These are phyloP conservation scores for Drepanosiphum platanoidis DNA, from an alignment of 2,888 invertebrate genomes.

Conservation along the genomic window DNA sequence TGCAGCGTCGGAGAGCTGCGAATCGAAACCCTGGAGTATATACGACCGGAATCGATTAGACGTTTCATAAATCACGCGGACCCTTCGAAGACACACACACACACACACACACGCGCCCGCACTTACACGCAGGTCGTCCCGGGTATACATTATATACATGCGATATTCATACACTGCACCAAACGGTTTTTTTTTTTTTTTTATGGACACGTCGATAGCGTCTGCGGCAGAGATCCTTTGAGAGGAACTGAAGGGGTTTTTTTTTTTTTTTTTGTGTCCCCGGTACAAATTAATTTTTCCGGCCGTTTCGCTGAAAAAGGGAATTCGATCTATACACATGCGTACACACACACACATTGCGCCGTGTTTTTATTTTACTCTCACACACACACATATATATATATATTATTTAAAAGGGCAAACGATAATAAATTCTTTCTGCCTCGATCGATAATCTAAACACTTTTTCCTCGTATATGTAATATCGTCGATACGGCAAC, in stretches of 20 bases:
- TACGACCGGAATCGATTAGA: slow-evolving; percentile 59
- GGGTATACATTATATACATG: slow-evolving; percentile 25
- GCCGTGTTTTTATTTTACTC: background rate
- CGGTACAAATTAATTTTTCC: slow-evolving; percentile 44
- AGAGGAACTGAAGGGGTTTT: background rate
- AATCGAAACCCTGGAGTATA: slow-evolving; percentile 54
- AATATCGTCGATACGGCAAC: background rate
- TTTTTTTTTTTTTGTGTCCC: slow-evolving; percentile 8
- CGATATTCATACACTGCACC: slow-evolving; percentile 56
- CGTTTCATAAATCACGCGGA: slow-evolving; percentile 58
- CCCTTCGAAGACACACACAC: slow-evolving; percentile 57
- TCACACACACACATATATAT: no score
- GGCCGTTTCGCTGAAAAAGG: background rate
- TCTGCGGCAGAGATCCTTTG: background rate
- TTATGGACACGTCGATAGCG: slow-evolving; percentile 25
- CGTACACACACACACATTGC: no score
- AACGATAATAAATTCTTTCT: no score
- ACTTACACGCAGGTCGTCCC: no score
- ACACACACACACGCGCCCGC: background rate
- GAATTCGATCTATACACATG: background rate
- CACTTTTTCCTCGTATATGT: background rate
- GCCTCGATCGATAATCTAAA: no score
- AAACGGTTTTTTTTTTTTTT: slow-evolving; percentile 44
- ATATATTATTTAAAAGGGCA: no score
- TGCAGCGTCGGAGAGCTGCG: slow-evolving; percentile 35